Evolutionary conservation across 1,140 invertebrate genomes (phyloP).

Genomic region (Drosophila malerkotliana): DNA sequence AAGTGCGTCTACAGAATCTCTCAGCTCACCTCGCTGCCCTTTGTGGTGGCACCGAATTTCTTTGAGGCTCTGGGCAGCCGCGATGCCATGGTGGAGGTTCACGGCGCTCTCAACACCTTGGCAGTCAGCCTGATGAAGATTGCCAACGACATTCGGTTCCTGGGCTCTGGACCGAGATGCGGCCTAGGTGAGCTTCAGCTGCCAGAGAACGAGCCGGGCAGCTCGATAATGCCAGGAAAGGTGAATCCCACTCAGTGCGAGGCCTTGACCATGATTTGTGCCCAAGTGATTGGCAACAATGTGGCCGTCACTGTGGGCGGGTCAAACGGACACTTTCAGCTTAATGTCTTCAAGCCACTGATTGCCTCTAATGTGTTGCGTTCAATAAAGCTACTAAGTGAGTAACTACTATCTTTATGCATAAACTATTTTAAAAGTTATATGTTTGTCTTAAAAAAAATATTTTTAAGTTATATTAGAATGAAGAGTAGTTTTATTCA

Average conservation of each 20-base stretch:
- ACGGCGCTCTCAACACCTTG: conserved; percentile 96
- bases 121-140: conserved; percentile 99
- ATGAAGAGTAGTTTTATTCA: too few relatives aligned
- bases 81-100: conserved; percentile 97
- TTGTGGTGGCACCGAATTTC: conserved; percentile 97
- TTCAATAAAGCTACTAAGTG: conserved; percentile 94
- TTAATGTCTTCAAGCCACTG: conserved; percentile 99
- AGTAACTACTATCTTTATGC: conserved; percentile 47
- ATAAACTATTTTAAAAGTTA: too few relatives aligned
- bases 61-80: conserved; percentile 98
- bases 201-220: conserved; percentile 99
- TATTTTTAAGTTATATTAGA: too few relatives aligned
- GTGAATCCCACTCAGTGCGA: conserved; percentile 99
- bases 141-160: conserved; percentile 97
- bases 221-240: conserved; percentile 99
- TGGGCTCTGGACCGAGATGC: conserved; percentile 97
- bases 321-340: conserved; percentile 98
- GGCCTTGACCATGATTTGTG: conserved; percentile 99
- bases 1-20: conserved; percentile 94
- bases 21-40: conserved; percentile 91
- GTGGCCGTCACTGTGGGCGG: conserved; percentile 96
- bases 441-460: too few relatives aligned
- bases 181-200: conserved; percentile 96
- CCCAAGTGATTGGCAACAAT: conserved; percentile 99
- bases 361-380: conserved; percentile 97